Conservation (phyloP, 92 coral and sea anemone genomes). For the Epizoanthus illoricatus region DNA sequence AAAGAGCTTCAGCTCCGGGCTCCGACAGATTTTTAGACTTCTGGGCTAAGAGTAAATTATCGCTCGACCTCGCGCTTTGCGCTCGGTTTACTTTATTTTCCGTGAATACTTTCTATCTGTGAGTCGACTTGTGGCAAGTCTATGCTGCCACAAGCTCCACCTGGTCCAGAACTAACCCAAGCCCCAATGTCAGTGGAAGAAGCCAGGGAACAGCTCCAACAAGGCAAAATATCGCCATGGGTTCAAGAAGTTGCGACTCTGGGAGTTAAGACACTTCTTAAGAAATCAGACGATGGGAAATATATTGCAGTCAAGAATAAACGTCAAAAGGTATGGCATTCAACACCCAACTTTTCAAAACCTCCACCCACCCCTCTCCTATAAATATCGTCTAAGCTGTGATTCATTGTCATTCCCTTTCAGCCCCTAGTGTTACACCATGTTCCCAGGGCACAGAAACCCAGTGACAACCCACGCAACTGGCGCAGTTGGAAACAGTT, state of each 20-base stretch:
- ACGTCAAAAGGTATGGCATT: not conserved
- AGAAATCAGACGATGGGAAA: not conserved
- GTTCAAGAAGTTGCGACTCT: not conserved
- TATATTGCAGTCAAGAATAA: not conserved
- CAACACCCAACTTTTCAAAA: not conserved
- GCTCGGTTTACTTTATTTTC: too few relatives aligned
- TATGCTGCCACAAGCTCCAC: not conserved
- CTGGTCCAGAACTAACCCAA: not conserved
- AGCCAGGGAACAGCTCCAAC: not conserved
- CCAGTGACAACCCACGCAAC: not conserved
- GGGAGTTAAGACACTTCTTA: not conserved
- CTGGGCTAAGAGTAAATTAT: too few relatives aligned
- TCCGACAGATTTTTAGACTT: too few relatives aligned
- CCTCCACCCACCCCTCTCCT: not conserved
- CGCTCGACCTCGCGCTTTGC: too few relatives aligned
- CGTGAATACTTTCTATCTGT: too few relatives aligned
- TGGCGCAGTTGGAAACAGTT: too few relatives aligned
- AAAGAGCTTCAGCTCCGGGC: too few relatives aligned
- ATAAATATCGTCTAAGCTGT: not conserved
- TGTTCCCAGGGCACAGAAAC: slow-evolving; percentile 1
- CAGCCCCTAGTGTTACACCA: not conserved
- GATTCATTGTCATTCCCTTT: not conserved
- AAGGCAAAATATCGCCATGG: not conserved
- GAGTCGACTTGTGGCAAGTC: too few relatives aligned
- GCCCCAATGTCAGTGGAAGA: not conserved